Percentiles rank a stretch among this genome's conserved stretches.
Evolutionary conservation across 2,888 invertebrate genomes (phyloP).

Genomic region (Galerucella pusilla): DNA sequence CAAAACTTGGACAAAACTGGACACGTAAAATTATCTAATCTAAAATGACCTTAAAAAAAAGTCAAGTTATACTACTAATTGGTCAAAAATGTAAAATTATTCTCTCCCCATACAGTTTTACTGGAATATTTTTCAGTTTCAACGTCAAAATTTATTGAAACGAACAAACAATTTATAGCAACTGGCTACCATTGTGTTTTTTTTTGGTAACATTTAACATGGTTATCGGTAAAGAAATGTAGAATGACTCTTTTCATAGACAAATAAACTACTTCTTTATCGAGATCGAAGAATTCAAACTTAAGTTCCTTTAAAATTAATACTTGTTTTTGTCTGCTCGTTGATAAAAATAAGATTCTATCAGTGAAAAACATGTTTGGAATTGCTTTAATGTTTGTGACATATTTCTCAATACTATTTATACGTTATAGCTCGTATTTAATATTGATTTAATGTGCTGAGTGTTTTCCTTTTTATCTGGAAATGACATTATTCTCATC

Average conservation of each 20-base stretch:
- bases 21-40: no score
- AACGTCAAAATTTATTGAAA: no score
- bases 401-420: not conserved
- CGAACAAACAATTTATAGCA: no score
- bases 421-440: not conserved
- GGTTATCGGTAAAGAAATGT: not conserved
- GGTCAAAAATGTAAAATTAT: no score
- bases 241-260: not conserved
- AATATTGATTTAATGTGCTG: not conserved
- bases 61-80: no score
- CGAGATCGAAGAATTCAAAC: not conserved
- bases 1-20: no score
- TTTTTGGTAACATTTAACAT: not conserved
- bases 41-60: no score
- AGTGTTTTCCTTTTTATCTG: not conserved
- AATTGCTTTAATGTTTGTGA: constrained; percentile 4
- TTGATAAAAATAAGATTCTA: not conserved
- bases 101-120: no score
- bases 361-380: not conserved
- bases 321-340: not conserved
- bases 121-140: no score
- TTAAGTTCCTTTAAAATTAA: not conserved
- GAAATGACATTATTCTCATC: not conserved
- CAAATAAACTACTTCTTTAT: not conserved
- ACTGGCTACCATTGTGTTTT: not conserved